A percentile compares a stretch with the other conserved stretches of the same genome.
Conservation (phyloP, 2,797 vertebrate genomes). For the Pipistrellus nathusii region DNA sequence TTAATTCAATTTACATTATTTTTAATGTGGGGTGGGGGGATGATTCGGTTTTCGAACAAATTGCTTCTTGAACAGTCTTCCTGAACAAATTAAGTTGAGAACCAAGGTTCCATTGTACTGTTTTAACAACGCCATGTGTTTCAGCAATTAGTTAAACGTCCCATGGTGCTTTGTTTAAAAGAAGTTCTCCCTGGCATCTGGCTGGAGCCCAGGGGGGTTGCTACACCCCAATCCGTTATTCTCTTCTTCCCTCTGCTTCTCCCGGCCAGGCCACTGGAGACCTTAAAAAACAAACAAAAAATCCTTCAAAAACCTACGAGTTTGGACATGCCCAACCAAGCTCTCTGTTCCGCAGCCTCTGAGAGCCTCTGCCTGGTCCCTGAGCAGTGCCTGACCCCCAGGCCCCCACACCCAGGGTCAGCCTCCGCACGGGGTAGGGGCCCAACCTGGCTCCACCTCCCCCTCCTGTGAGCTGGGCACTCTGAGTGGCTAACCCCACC, state of each 20-base stretch:
- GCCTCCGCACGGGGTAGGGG: background rate
- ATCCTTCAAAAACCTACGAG: background rate
- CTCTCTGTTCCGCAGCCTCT: background rate
- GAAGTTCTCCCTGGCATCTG: background rate
- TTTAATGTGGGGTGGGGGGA: background rate
- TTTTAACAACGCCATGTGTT: constrained; percentile 1
- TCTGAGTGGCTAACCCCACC: too few species aligned
- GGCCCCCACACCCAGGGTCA: too few species aligned
- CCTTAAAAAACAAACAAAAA: background rate
- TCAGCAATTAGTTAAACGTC: constrained; percentile 22
- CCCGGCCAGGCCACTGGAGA: background rate
- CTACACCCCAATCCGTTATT: background rate
- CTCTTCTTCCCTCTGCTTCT: background rate
- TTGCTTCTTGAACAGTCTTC: background rate
- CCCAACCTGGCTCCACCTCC: background rate
- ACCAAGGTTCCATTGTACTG: background rate
- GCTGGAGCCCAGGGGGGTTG: background rate
- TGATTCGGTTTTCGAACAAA: background rate
- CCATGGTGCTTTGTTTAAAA: background rate
- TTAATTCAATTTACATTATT: background rate
- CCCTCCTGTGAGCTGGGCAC: background rate
- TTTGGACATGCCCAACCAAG: background rate
- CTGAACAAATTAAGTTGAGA: background rate
- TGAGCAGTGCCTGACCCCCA: background rate
- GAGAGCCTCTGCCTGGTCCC: background rate